Conservation (phyloP, 2,797 vertebrate species). For the Schizopygopsis malacanthus region DNA sequence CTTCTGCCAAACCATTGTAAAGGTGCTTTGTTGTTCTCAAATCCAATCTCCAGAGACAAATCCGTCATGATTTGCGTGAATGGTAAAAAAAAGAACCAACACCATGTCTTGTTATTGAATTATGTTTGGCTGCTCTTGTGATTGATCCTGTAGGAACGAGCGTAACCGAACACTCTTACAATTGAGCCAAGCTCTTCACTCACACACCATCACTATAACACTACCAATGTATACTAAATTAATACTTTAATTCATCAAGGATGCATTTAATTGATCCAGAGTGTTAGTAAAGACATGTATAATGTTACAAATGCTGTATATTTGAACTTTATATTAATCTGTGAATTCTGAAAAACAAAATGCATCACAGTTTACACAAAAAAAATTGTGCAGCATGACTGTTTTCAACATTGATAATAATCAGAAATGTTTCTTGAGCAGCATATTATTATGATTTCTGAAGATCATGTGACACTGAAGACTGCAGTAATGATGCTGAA, state of each 20-base stretch:
- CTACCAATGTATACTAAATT: not conserved
- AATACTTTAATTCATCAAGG: not conserved
- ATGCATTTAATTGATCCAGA: not conserved
- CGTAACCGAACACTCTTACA: not conserved
- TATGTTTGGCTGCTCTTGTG: not conserved
- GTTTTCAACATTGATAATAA: not conserved
- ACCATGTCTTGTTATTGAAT: not conserved
- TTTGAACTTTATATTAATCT: not conserved
- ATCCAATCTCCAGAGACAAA: not conserved
- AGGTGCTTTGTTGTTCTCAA: slow-evolving; percentile 4
- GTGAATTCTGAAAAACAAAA: not conserved
- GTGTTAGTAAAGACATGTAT: not conserved
- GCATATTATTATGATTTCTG: not conserved
- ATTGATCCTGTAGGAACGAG: not conserved
- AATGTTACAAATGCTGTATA: not conserved
- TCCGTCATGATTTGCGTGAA: not conserved
- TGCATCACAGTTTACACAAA: not conserved
- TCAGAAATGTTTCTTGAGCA: not conserved
- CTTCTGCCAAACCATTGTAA: slow-evolving; percentile 9
- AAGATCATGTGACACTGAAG: slow-evolving; percentile 3
- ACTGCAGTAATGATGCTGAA: not conserved
- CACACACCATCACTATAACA: not conserved
- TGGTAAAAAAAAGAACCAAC: not conserved
- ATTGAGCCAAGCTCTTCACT: not conserved
- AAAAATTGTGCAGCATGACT: not conserved